Percentiles rank a stretch among this genome's conserved stretches.
Evolutionary conservation across 1,140 invertebrate species (phyloP).

Genomic region (Psix sp.): DNA sequence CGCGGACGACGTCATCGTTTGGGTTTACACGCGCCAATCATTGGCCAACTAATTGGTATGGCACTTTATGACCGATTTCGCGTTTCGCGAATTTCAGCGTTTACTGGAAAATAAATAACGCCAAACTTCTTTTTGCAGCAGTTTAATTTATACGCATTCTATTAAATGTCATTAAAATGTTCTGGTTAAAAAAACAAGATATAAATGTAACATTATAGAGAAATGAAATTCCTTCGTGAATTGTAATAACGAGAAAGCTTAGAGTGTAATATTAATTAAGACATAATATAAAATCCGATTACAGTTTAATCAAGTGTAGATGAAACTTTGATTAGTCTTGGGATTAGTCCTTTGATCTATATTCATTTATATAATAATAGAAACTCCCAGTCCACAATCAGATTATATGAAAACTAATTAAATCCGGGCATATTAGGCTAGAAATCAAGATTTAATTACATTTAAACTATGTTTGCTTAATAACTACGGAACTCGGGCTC

Average conservation of each 20-base stretch:
- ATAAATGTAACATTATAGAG: no score
- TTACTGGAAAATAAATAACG: constrained; percentile 65
- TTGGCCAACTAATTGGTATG: constrained; percentile 72
- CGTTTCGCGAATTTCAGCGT: constrained; percentile 69
- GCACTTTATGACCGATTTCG: constrained; percentile 70
- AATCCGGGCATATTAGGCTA: constrained; percentile 39
- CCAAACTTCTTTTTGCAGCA: no score
- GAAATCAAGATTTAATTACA: constrained; percentile 48
- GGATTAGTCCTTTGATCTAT: constrained; percentile 47
- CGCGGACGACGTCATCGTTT: constrained; percentile 72
- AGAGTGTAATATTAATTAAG: constrained; percentile 23
- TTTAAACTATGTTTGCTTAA: constrained; percentile 36
- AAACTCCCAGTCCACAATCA: constrained; percentile 46
- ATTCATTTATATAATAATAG: constrained; percentile 50
- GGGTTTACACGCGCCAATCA: constrained; percentile 75
- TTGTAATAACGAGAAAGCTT: no score
- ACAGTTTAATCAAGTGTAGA: constrained; percentile 38
- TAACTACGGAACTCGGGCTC: constrained; percentile 31
- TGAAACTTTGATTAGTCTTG: constrained; percentile 50
- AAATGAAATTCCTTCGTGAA: no score
- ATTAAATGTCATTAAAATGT: no score
- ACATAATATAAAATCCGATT: constrained; percentile 20
- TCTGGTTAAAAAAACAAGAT: no score
- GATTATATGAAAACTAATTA: constrained; percentile 54
- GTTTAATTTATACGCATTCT: no score